These are phyloP conservation scores for Kryphioiulus occultus DNA, from an alignment of 2,888 invertebrate genomes.

Conservation along the genomic window DNA sequence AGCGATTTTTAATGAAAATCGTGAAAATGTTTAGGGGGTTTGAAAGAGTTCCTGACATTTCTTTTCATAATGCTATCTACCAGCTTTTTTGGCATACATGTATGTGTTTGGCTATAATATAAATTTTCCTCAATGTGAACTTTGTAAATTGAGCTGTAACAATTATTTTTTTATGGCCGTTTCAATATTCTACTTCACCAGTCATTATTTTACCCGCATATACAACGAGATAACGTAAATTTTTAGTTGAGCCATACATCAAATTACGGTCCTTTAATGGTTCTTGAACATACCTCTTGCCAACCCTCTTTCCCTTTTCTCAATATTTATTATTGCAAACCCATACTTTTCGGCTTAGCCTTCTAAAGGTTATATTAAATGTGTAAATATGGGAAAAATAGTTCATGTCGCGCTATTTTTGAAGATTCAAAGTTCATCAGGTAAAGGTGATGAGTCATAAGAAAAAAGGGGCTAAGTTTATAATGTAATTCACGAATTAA, in stretches of 20 bases:
- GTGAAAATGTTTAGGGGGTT: no score
- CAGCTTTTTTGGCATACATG: no score
- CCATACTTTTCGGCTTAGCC: background rate
- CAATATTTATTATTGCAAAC: background rate
- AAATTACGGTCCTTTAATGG: constrained; percentile 13
- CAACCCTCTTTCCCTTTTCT: background rate
- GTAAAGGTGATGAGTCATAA: background rate
- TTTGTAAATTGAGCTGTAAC: constrained; percentile 20
- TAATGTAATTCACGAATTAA: background rate
- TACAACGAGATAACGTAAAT: background rate
- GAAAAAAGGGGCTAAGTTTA: background rate
- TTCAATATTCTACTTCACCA: background rate
- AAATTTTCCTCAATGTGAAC: background rate
- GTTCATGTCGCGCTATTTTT: background rate
- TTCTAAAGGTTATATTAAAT: background rate
- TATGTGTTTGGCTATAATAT: background rate
- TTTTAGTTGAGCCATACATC: background rate
- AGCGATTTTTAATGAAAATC: background rate
- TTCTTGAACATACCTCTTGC: background rate
- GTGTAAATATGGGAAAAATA: background rate
- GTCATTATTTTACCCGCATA: background rate
- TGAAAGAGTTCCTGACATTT: no score
- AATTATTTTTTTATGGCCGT: background rate
- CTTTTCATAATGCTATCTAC: no score
- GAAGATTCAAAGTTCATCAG: background rate